phyloP scores from a whole-genome alignment of 2,888 invertebrate species.

The Dendrolimus houi region DNA sequence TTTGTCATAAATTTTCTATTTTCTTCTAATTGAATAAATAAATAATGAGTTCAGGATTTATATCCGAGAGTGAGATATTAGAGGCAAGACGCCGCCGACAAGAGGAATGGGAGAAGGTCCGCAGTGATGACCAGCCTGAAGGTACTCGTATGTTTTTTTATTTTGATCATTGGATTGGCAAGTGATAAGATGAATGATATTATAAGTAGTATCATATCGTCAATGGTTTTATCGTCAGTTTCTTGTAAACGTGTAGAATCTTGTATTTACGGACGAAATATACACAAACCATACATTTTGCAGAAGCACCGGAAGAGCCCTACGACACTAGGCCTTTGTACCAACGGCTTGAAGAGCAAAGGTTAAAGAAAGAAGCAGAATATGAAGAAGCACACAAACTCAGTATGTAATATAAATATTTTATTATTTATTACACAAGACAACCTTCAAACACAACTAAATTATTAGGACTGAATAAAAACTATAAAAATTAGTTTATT shows the following conservation, averaged over 20 bases:
- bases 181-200: too few relatives aligned
- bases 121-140: conserved; percentile 91
- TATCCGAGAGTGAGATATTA: conserved; percentile 90
- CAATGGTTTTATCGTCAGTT: too few relatives aligned
- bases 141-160: conserved; percentile 71
- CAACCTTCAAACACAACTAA: too few relatives aligned
- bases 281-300: conserved; percentile 1
- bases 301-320: conserved; percentile 91
- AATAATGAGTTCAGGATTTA: conserved; percentile 93
- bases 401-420: conserved; percentile 78
- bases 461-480: too few relatives aligned
- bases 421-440: background rate
- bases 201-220: too few relatives aligned
- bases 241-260: background rate
- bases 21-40: too few relatives aligned
- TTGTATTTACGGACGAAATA: background rate
- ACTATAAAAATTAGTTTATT: too few relatives aligned
- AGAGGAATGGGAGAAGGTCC: conserved; percentile 97
- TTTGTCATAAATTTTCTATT: too few relatives aligned
- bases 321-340: conserved; percentile 91
- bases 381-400: conserved; percentile 96
- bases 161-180: conserved; percentile 9
- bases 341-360: conserved; percentile 94
- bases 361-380: conserved; percentile 92
- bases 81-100: conserved; percentile 89